Percentiles rank a stretch among this genome's conserved stretches.
Conservation (phyloP, 2,888 invertebrate species). For the Tiliacea aurago region DNA sequence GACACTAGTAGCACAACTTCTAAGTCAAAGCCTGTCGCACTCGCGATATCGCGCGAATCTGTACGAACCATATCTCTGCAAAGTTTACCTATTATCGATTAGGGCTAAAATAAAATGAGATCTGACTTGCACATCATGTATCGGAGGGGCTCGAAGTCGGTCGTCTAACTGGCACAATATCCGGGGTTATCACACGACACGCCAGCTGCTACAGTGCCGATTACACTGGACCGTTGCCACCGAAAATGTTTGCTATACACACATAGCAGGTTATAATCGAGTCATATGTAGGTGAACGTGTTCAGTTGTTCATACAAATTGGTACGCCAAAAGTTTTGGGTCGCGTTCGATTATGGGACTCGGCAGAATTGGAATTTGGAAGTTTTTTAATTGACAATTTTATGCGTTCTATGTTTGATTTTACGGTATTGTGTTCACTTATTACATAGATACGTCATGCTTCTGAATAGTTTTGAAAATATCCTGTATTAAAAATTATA, state of each 20-base stretch:
- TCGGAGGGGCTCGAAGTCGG: constrained; percentile 58
- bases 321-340: constrained; percentile 58
- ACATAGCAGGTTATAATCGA: constrained; percentile 50
- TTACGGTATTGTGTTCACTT: constrained; percentile 2
- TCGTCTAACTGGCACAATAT: constrained; percentile 78
- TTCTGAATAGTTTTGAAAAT: background rate
- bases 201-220: constrained; percentile 78
- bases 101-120: constrained; percentile 34
- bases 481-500: background rate
- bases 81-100: constrained; percentile 27
- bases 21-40: too few relatives aligned
- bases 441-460: background rate
- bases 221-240: constrained; percentile 79
- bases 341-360: constrained; percentile 52
- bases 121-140: constrained; percentile 53
- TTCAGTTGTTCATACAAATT: constrained; percentile 62
- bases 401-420: constrained; percentile 7
- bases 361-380: constrained; percentile 27
- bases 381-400: constrained; percentile 40
- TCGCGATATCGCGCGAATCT: too few relatives aligned
- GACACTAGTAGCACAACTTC: too few relatives aligned
- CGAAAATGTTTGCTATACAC: constrained; percentile 60
- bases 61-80: too few relatives aligned
- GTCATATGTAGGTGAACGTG: constrained; percentile 51
- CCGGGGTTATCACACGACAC: constrained; percentile 75